Evolutionary conservation across 53 echinoderm and acorn worm genomes (phyloP), one percentile per base, ranked within the genome.

Genomic region (Pentamera pediparva): DNA sequence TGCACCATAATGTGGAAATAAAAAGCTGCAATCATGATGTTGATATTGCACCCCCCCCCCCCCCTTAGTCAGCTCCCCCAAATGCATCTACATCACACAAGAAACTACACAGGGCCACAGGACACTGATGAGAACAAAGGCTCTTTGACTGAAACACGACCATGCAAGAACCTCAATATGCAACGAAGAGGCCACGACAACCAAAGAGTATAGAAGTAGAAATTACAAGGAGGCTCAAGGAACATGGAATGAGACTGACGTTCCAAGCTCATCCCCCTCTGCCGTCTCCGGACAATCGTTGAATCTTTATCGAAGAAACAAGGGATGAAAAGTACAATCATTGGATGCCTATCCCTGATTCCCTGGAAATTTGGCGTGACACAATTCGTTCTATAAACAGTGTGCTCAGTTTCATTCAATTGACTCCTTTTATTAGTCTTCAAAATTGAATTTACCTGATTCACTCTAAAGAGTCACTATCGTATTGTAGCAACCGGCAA

Each of bases 231-330:
- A 51, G 52, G 73, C 37, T 72, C 73, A 72, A 72, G 73, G 55
- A 53, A 72, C 73, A 72, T 72, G 73, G 73, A 72, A 51, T 72
- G 53, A 35, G 73, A 51, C 55, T 72, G 73, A 72, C 73, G 73
- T 53, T 72, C 73, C 73, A 72, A 54, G 37, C 73, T 72, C 73
- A 72, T 33, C 51, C 73, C 73, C 55, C 73, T 32, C 53, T 72
- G 51, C n/a, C 37, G 52, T 53, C 73, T 51, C 34, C 73, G 73
- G 33, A 72, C 73, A 4, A 72, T 54, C 33, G 35, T 7, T 24
- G 30, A 52, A 53, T 72, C 73, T 72, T 72, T 33, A 72, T 54
- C 29, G 21, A 57, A 28, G 32, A 57, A 29, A n/a, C n/a, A n/a
- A n/a, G n/a, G n/a, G n/a, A n/a, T n/a, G n/a, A n/a, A n/a, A n/a